phyloP scores from a whole-genome alignment of 1,140 invertebrate genomes.

The Drosophila sturtevanti region DNA sequence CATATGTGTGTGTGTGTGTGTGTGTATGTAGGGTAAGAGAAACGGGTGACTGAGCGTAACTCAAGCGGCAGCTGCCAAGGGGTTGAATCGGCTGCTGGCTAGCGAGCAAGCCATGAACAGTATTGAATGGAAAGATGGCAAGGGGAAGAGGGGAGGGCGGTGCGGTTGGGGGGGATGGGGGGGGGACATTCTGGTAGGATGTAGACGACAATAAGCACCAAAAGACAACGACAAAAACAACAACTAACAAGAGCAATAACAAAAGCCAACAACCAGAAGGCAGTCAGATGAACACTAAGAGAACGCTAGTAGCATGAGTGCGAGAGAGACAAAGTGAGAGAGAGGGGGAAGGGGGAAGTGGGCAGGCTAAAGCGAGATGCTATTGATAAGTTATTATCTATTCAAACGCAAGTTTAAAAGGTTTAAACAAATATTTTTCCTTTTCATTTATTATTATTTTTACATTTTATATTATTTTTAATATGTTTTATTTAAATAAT shows the following conservation, averaged over 20 bases:
- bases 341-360: neutral
- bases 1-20: neutral
- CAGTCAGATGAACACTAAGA: slow-evolving; percentile 10
- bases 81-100: neutral
- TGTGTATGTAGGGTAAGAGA: slow-evolving; percentile 14
- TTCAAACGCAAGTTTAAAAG: slow-evolving; percentile 5
- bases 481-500: too few species aligned
- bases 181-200: neutral
- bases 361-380: neutral
- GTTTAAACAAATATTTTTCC: too few species aligned
- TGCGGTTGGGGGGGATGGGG: neutral
- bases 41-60: slow-evolving; percentile 50
- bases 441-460: too few species aligned
- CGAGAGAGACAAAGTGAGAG: neutral
- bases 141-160: slow-evolving; percentile 10
- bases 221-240: slow-evolving; percentile 47
- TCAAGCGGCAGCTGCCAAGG: slow-evolving; percentile 27
- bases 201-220: slow-evolving; percentile 46
- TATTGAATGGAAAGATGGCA: neutral
- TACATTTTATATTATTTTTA: too few species aligned
- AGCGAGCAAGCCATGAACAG: neutral
- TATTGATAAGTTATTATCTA: slow-evolving; percentile 4
- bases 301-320: neutral
- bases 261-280: slow-evolving; percentile 12
- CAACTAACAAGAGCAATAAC: slow-evolving; percentile 50